Conservation (phyloP, 2,888 invertebrate species). For the Mongoloraphidia duomilia region DNA sequence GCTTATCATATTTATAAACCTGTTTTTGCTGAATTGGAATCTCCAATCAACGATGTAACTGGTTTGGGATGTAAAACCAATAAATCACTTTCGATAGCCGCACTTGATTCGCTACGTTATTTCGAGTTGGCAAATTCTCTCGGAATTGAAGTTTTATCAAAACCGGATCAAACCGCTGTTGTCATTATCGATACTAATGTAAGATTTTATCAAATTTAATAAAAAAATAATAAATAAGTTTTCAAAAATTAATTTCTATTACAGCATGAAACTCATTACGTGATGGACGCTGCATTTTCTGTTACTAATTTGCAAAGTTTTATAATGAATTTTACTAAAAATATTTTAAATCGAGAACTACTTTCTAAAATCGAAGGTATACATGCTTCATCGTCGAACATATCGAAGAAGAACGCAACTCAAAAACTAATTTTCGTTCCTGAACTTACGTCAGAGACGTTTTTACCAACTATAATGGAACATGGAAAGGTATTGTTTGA, state of each 20-base stretch:
- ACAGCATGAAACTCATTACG: slow-evolving; percentile 55
- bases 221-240: slow-evolving; percentile 8
- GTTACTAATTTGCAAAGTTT: slow-evolving; percentile 36
- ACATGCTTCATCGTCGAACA: slow-evolving; percentile 15
- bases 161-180: slow-evolving; percentile 46
- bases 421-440: slow-evolving; percentile 34
- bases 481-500: slow-evolving; percentile 38
- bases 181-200: slow-evolving; percentile 60
- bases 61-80: slow-evolving; percentile 42
- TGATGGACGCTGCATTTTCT: slow-evolving; percentile 38
- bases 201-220: slow-evolving; percentile 17
- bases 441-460: slow-evolving; percentile 52
- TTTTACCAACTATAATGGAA: slow-evolving; percentile 44
- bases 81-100: slow-evolving; percentile 44
- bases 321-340: slow-evolving; percentile 36
- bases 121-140: slow-evolving; percentile 61
- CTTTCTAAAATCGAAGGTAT: slow-evolving; percentile 22
- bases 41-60: slow-evolving; percentile 19
- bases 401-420: neutral
- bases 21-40: neutral
- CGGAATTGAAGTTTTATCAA: slow-evolving; percentile 49
- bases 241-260: slow-evolving; percentile 16
- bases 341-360: slow-evolving; percentile 22
- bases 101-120: slow-evolving; percentile 58
- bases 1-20: neutral